Percentiles rank a stretch among this genome's conserved stretches.
Conservation (phyloP, 2,113 vertebrate genomes). For the Phaetusa simplex region DNA sequence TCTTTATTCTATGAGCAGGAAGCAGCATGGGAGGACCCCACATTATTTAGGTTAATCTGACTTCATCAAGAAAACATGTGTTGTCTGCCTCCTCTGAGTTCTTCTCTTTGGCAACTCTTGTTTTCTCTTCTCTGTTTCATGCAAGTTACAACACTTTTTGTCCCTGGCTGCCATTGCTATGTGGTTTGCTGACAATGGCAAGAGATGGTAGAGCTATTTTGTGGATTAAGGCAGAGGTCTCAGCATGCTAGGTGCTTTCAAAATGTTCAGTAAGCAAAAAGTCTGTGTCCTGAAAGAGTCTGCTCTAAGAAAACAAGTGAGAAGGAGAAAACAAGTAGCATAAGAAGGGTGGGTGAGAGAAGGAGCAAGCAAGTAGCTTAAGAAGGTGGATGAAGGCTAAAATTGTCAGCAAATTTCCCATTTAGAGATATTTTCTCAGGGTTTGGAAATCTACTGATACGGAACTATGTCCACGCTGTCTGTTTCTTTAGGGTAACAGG, state of each 20-base stretch:
- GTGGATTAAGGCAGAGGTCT: neutral
- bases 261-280: neutral
- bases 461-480: too few relatives aligned
- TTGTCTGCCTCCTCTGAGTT: neutral
- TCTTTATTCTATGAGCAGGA: neutral
- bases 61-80: neutral
- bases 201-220: neutral
- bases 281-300: neutral
- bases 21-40: neutral
- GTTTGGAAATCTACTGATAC: too few relatives aligned
- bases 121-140: neutral
- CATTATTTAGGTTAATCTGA: neutral
- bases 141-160: neutral
- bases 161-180: neutral
- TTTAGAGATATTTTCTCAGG: too few relatives aligned
- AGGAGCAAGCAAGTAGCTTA: neutral
- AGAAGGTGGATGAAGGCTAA: neutral
- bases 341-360: neutral
- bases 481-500: too few relatives aligned
- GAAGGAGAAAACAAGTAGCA: neutral
- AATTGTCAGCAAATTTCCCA: neutral
- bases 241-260: neutral
- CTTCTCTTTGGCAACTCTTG: neutral
- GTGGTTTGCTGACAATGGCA: neutral
- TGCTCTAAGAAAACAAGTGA: neutral